These are phyloP conservation scores for Phataginus tetradactyla DNA, from an alignment of 2,797 vertebrate genomes.

Conservation along the genomic window DNA sequence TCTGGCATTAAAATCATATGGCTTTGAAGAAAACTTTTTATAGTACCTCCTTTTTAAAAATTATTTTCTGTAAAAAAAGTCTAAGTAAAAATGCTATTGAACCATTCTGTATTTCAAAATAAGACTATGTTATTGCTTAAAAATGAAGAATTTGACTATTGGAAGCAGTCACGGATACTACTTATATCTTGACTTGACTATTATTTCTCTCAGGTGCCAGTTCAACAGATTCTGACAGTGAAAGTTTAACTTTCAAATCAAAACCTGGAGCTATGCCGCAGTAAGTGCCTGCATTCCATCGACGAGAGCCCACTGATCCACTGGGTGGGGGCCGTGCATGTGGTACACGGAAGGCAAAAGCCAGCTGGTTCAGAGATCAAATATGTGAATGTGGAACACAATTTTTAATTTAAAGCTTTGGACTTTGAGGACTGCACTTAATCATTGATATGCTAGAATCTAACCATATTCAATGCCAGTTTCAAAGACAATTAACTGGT, in stretches of 20 bases:
- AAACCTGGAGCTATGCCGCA: constrained; percentile 95
- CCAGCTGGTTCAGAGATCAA: constrained; percentile 18
- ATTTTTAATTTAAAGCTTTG: not conserved
- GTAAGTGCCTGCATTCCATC: constrained; percentile 87
- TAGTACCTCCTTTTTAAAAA: not conserved
- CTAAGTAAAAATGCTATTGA: not conserved
- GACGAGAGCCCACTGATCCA: too few relatives aligned
- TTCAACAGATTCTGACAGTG: constrained; percentile 96
- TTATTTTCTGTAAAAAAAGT: not conserved
- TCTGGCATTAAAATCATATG: not conserved
- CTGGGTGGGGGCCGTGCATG: not conserved
- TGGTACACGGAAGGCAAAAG: not conserved
- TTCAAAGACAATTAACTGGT: not conserved
- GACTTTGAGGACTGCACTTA: not conserved
- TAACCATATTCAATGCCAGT: not conserved
- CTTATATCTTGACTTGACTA: constrained; percentile 53
- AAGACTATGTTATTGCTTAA: not conserved
- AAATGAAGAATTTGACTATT: not conserved
- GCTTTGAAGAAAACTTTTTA: constrained; percentile 20
- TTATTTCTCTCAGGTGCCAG: constrained; percentile 90
- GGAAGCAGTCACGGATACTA: not conserved
- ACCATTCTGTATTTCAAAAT: not conserved
- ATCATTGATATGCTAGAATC: not conserved
- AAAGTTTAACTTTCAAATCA: constrained; percentile 89
- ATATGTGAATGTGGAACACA: not conserved